Evolutionary conservation across 2,113 vertebrate species (phyloP), one percentile per base, ranked within the genome.

Genomic region (Bufo bufo): DNA sequence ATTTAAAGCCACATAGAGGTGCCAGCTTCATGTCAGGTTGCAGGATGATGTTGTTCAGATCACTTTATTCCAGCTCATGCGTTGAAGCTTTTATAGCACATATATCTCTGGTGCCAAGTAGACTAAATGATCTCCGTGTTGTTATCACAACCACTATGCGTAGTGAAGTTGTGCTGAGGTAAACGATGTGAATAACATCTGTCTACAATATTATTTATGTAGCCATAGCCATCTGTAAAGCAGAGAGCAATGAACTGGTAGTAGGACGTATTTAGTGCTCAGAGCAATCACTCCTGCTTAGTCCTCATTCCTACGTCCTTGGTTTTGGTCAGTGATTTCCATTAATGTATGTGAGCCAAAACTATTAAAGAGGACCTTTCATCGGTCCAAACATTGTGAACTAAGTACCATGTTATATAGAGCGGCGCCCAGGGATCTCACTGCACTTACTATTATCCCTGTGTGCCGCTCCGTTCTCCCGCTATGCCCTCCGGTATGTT

Each of bases 11-110:
- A 71, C 45, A 59, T 16, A 50, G 9, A n/a, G 16, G 6, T 71
- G 83, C 83, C 69, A 85, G 54, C 83, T 85, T 50, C 33, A 20
- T 75, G 83, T 85, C 83, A 58, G 69, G 13, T 85, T 75, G 50
- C 52, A 74, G 82, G 23, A 54, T 75, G 52, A 85, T 72, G 47
- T 59, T 85, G 69, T 75, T 56, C 69, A 85, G 69, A 10, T 52
- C 23, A 13, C 23, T 74, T 52, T 59, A 56, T 74, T 58, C 17
- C 54, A 56, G 66, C 65, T 52, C 69, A 85, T 71, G 69, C 6
- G 82, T 71, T 84, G 63, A 84, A 71, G 49, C 50, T 84, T 84
- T 66, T 54, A 71, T 84, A 59, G n/a, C 43, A 85, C 66, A 59
- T 59, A 75, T 74, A 23, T 74, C 65, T 59, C 83, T 20, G 33